Evolutionary conservation across 2,113 vertebrate species (phyloP), one percentile per base, ranked within the genome.

Genomic region (Gymnobelideus leadbeateri): DNA sequence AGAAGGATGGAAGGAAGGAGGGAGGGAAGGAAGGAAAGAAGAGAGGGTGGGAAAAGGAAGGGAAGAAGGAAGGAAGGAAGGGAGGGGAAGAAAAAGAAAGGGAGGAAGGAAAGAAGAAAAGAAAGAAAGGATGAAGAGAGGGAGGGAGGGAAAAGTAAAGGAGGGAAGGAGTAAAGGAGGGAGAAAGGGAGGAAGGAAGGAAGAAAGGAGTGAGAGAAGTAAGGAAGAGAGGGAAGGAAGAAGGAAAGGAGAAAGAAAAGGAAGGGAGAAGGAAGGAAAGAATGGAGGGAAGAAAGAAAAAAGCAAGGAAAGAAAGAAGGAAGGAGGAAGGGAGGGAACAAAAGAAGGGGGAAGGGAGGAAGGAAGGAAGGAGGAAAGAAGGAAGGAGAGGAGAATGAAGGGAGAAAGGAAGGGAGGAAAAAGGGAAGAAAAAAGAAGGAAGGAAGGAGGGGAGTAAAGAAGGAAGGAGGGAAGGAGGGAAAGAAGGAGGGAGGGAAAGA

Each of bases 391-490:
- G 2, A 53, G 92, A 8, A 68, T 16, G 10, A n/a, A 8, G 10
- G 2, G 8, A 4, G 8, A 43, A 23, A 26, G 49, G 53, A 61
- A 12, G 0, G 0, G 51, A 50, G 26, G 31, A 8, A 28, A 31
- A 14, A 23, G 2, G 53, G 90, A 61, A 53, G 11, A 1, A 26
- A 43, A 47, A 0, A 3, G 2, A 19, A 14, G 14, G 28, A 4
- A 6, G 3, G 0, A 11, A 1, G 4, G 3, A 5, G n/a, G 14
- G 61, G 19, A 37, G 10, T 2, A 10, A 3, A 3, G 55, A 11
- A 2, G 6, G 2, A 31, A 7, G 3, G 31, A n/a, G 14, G 61
- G 31, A 16, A n/a, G 61, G 11, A 4, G 1, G 1, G 14, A 37
- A 37, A 12, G 28, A 37, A 68, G 31, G 31, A 68, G n/a, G 0